Evolutionary conservation across 2,797 vertebrate genomes (phyloP).

Genomic region (Pithecia hirsuta): DNA sequence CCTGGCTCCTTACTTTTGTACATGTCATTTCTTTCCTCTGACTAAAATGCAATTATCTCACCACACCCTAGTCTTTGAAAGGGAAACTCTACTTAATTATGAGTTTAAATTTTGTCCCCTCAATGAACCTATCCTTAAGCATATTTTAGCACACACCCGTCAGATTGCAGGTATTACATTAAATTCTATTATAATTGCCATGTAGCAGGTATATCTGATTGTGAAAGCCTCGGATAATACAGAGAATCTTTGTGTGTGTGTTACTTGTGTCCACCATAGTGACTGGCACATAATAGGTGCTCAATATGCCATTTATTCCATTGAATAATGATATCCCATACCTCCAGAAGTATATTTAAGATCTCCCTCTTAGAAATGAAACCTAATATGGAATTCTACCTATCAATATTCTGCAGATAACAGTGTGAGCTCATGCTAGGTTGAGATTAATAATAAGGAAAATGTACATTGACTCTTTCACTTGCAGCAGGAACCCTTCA

Average conservation of each 20-base stretch:
- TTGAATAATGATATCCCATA: not conserved
- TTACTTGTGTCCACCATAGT: not conserved
- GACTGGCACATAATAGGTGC: not conserved
- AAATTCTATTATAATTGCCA: not conserved
- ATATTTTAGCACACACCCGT: not conserved
- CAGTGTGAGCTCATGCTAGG: not conserved
- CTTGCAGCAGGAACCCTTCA: not conserved
- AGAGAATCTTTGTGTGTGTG: not conserved
- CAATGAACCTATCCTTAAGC: slow-evolving; percentile 49
- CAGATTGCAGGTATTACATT: not conserved
- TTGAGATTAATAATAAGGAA: slow-evolving; percentile 14
- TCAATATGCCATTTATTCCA: not conserved
- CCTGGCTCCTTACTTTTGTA: not conserved
- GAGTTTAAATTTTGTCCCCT: slow-evolving; percentile 41
- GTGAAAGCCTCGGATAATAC: not conserved
- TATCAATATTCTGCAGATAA: not conserved
- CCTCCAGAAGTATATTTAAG: not conserved
- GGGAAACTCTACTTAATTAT: slow-evolving; percentile 30
- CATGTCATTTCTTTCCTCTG: slow-evolving; percentile 35
- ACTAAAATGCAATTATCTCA: slow-evolving; percentile 61
- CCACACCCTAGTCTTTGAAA: slow-evolving; percentile 19
- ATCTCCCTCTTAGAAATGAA: not conserved
- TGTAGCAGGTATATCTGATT: not conserved
- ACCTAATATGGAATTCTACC: not conserved
- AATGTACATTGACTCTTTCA: not conserved